Evolutionary conservation across 2,888 invertebrate species (phyloP).

Genomic region (Perizoma affinitatum): DNA sequence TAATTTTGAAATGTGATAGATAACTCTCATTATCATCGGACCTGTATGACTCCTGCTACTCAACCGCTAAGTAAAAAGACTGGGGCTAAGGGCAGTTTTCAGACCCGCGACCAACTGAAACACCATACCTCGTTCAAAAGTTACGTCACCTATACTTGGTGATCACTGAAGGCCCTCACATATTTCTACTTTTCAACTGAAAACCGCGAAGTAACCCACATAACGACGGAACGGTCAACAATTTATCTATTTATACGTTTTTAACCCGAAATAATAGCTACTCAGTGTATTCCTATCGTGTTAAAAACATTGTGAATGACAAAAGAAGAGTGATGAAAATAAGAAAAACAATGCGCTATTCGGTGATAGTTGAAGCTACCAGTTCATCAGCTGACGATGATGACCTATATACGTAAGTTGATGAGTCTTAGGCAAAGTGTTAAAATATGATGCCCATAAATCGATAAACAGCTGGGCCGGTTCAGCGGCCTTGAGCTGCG

Average conservation of each 20-base stretch:
- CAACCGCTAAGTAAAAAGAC: too few species aligned
- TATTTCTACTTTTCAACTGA: slow-evolving; percentile 49
- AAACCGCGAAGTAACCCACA: slow-evolving; percentile 42
- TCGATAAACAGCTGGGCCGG: slow-evolving; percentile 53
- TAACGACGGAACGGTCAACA: slow-evolving; percentile 11
- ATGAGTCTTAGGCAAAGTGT: neutral
- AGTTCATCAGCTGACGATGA: slow-evolving; percentile 63
- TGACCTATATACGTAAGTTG: slow-evolving; percentile 71
- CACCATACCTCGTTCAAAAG: slow-evolving; percentile 15
- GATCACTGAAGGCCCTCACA: slow-evolving; percentile 43
- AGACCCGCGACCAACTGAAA: neutral
- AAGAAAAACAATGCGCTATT: slow-evolving; percentile 57
- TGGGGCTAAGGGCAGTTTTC: neutral
- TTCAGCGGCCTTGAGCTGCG: slow-evolving; percentile 43
- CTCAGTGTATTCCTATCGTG: too few species aligned
- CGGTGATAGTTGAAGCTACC: slow-evolving; percentile 63
- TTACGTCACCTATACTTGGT: slow-evolving; percentile 11
- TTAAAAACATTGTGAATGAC: neutral
- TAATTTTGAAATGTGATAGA: too few species aligned
- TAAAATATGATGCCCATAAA: slow-evolving; percentile 20
- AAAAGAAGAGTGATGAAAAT: slow-evolving; percentile 12
- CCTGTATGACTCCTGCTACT: neutral
- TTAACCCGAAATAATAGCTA: neutral
- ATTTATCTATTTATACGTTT: neutral
- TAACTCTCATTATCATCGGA: too few species aligned